Evolutionary conservation across 2,113 vertebrate species (phyloP).

Genomic region (Carassius gibelio): DNA sequence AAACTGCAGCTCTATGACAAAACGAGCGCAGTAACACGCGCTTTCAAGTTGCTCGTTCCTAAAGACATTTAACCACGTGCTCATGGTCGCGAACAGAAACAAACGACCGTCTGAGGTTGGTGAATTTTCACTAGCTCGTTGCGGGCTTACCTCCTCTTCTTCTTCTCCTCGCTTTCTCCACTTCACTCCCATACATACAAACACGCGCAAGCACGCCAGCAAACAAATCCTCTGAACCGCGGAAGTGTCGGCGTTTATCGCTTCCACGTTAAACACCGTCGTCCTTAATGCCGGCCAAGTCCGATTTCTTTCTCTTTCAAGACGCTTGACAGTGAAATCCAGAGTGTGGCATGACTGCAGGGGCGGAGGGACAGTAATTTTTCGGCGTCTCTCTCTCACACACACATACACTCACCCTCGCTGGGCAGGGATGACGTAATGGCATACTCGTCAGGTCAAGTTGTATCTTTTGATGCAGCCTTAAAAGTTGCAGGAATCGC

Average conservation of each 20-base stretch:
- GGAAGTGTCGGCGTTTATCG: constrained; percentile 41
- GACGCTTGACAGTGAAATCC: constrained; percentile 35
- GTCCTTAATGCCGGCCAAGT: no score
- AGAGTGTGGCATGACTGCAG: constrained; percentile 55
- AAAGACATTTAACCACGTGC: neutral
- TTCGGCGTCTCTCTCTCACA: neutral
- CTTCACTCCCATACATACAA: constrained; percentile 73
- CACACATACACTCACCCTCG: neutral
- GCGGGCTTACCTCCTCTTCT: constrained; percentile 62
- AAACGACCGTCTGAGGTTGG: neutral
- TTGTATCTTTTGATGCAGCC: no score
- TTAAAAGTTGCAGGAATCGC: neutral
- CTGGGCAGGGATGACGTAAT: no score
- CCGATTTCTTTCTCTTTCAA: neutral
- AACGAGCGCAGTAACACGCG: neutral
- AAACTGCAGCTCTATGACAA: constrained; percentile 25
- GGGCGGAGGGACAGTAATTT: constrained; percentile 67
- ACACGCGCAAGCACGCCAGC: constrained; percentile 40
- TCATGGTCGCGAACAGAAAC: neutral
- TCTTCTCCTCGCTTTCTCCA: constrained; percentile 70
- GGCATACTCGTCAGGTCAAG: no score
- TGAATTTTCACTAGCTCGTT: constrained; percentile 19
- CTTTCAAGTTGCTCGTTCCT: neutral
- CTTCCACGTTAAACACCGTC: constrained; percentile 15
- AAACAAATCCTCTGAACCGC: constrained; percentile 43